Percentiles rank a stretch among this genome's conserved stretches.
phyloP scores from a whole-genome alignment of 2,113 vertebrate genomes.

The Tachuris rubrigastra region DNA sequence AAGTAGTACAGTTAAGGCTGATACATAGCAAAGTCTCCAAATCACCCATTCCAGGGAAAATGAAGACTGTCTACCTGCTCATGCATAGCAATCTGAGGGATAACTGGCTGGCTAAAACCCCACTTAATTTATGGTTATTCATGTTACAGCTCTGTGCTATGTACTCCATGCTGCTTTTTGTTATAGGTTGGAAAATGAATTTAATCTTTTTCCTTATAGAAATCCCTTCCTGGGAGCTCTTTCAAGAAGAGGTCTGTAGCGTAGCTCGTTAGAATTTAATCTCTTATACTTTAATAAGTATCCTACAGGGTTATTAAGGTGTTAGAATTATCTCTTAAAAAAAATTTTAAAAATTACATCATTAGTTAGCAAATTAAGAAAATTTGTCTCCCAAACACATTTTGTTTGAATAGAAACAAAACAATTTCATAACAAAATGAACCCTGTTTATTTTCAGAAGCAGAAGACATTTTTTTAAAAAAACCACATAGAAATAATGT shows the following conservation, averaged over 20 bases:
- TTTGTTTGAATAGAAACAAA: neutral
- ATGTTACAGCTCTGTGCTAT: neutral
- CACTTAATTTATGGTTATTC: neutral
- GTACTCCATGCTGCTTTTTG: neutral
- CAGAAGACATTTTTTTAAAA: neutral
- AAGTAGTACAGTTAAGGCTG: neutral
- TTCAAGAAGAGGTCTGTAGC: neutral
- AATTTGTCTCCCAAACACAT: neutral
- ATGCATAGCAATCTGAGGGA: neutral
- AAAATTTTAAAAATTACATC: neutral
- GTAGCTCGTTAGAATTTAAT: conserved; percentile 9
- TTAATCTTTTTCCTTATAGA: neutral
- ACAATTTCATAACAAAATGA: neutral
- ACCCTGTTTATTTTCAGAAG: neutral
- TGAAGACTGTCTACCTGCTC: neutral
- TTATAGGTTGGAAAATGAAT: neutral
- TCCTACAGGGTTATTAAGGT: neutral
- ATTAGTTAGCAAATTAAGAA: neutral
- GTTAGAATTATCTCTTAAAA: neutral
- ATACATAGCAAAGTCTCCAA: neutral
- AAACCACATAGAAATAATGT: neutral
- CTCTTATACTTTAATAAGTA: conserved; percentile 3
- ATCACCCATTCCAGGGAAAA: neutral
- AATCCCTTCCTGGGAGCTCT: neutral
- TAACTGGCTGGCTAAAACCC: neutral